Evolutionary conservation across 2,888 invertebrate species (phyloP).

Genomic region (Ectemnius cavifrons): DNA sequence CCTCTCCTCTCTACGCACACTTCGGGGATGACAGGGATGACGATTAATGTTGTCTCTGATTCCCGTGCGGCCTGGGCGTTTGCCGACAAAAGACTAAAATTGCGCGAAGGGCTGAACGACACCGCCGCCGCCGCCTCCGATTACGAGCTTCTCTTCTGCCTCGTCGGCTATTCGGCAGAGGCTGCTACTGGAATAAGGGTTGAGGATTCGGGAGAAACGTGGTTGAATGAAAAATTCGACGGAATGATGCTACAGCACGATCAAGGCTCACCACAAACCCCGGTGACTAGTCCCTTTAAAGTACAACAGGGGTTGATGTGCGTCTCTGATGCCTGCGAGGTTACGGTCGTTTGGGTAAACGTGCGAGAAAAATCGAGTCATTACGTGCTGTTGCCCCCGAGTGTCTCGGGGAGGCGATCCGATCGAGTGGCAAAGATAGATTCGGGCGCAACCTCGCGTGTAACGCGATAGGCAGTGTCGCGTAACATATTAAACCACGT

Average conservation of each 20-base stretch:
- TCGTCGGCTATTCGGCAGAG: too few relatives aligned
- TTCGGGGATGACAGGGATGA: not conserved
- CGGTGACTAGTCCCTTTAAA: too few relatives aligned
- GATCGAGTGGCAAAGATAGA: constrained; percentile 5
- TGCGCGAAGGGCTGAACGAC: constrained; percentile 31
- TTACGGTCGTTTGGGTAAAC: constrained; percentile 1
- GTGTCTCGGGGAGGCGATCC: constrained; percentile 14
- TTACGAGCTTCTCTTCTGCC: constrained; percentile 36
- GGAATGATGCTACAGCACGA: too few relatives aligned
- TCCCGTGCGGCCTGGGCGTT: constrained; percentile 43
- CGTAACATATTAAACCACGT: too few relatives aligned
- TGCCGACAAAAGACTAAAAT: constrained; percentile 55
- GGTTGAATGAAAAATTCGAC: too few relatives aligned
- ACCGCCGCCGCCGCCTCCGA: constrained; percentile 36
- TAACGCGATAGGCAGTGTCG: constrained; percentile 48
- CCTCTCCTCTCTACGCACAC: not conserved
- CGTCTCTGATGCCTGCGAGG: too few relatives aligned
- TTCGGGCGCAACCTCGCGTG: constrained; percentile 44
- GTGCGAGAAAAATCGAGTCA: constrained; percentile 29
- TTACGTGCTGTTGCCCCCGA: constrained; percentile 24
- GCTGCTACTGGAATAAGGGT: too few relatives aligned
- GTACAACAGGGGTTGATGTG: too few relatives aligned
- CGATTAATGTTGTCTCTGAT: constrained; percentile 43
- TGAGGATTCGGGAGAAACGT: too few relatives aligned
- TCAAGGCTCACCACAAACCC: too few relatives aligned